Base-by-base conservation (phyloP, 2,888 invertebrate genomes). In the Synanthedon vespiformis region DNA sequence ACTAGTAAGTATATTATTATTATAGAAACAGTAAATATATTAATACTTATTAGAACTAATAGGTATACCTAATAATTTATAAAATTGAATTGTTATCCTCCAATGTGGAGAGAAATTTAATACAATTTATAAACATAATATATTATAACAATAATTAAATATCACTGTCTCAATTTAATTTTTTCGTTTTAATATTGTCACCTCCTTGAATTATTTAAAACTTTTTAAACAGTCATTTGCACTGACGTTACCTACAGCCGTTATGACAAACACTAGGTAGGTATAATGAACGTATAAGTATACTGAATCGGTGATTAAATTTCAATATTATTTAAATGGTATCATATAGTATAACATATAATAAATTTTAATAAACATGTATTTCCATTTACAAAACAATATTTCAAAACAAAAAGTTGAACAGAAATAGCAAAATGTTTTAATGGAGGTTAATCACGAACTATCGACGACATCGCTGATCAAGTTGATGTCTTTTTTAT, bases 401-500 rank as follows among this genome's bases (percentile, higher is more conserved):
- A 34, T 10, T 10, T 34, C 34, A 10, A 34, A 34, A 34, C 34
- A 6, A 34, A 34, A 34, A 34, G 34, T 34, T 34, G 34, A 34
- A 10, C 34, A 44, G 14, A 40, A 40, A 16, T 27, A 51, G 14
- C 11, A 40, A 51, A 44, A 44, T 44, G n/a, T 44, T 34, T 44
- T n/a, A 72, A 77, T 79, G 79, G 74, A 68, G 61, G 44, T 68
- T 48, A 57, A 16, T 18, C 40, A 14, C 8, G 75, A 73, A 58
- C 53, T 84, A 22, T 75, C 77, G 2, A 52, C 60, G 10, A 57
- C 63, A 18, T 67, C 72, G 8, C 57, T 83, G 47, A 48, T 72
- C 8, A 80, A 83, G 57, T 60, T 83, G 16, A 41, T 64, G 5
- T 84, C 86, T 1, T 84, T 85, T 52, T 44, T 80, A n/a, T 70